Conservation (phyloP, 2,888 invertebrate species). For the Clusia tigrina region DNA sequence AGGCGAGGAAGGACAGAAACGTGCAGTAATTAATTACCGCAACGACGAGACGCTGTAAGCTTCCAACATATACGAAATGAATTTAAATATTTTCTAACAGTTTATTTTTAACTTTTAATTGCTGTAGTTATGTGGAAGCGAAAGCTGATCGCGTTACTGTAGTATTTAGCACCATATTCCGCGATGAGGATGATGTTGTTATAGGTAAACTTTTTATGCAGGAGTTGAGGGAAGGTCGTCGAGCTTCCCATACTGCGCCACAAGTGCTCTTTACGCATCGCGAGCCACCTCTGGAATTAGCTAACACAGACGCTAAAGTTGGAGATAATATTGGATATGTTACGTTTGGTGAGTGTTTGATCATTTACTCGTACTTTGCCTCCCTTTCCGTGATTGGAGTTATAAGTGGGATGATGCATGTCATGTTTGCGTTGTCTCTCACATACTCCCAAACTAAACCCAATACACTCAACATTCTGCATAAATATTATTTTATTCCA, state of each 20-base stretch:
- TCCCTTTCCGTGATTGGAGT: conserved; percentile 27
- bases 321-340: conserved; percentile 99
- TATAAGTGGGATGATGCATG: conserved; percentile 38
- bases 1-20: conserved; percentile 87
- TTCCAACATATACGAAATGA: neutral
- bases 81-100: neutral
- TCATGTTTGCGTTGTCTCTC: conserved; percentile 31
- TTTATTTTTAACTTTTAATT: conserved; percentile 7
- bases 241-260: conserved; percentile 94
- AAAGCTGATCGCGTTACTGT: conserved; percentile 98
- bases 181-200: conserved; percentile 97
- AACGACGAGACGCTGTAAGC: conserved; percentile 98
- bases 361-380: neutral
- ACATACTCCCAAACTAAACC: conserved; percentile 37
- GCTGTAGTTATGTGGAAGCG: conserved; percentile 92
- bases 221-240: conserved; percentile 96
- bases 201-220: conserved; percentile 99
- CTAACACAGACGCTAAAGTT: conserved; percentile 90
- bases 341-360: conserved; percentile 83
- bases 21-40: conserved; percentile 97
- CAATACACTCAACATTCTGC: conserved; percentile 41
- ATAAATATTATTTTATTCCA: conserved; percentile 37
- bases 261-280: conserved; percentile 92
- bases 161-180: conserved; percentile 98
- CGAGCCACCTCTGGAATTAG: conserved; percentile 95